Evolutionary conservation across 2,888 invertebrate genomes (phyloP).

Genomic region (Epiperipatus broadwayi): DNA sequence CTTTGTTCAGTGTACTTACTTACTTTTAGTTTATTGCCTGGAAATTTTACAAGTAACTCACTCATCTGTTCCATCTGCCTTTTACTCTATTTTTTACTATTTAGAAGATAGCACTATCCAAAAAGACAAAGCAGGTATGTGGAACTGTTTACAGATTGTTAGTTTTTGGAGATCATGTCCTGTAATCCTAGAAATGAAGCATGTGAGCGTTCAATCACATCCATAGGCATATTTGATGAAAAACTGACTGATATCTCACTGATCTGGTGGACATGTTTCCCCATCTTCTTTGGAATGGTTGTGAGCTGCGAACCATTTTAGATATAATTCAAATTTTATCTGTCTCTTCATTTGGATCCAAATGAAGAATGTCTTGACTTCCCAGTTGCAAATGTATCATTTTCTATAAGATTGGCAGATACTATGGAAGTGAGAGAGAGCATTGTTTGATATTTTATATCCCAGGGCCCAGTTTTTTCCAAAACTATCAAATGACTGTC

Average conservation of each 20-base stretch:
- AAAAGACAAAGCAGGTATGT: constrained; percentile 77
- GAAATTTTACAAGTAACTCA: constrained; percentile 61
- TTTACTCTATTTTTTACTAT: constrained; percentile 81
- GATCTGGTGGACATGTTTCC: constrained; percentile 76
- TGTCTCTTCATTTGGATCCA: constrained; percentile 52
- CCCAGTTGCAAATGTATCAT: constrained; percentile 63
- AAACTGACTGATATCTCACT: constrained; percentile 76
- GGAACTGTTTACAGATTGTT: constrained; percentile 96
- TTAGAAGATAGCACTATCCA: constrained; percentile 73
- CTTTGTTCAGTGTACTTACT: constrained; percentile 88
- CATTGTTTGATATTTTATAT: no score
- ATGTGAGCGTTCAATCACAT: constrained; percentile 96
- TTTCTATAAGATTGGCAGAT: constrained; percentile 72
- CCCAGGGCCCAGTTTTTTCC: no score
- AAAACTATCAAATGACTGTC: no score
- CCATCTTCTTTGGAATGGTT: constrained; percentile 87
- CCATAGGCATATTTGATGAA: constrained; percentile 74
- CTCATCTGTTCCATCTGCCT: constrained; percentile 26
- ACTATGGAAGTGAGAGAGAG: constrained; percentile 77
- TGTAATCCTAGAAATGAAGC: no score
- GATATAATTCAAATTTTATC: constrained; percentile 81
- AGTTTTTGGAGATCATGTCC: no score
- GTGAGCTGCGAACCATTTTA: constrained; percentile 79
- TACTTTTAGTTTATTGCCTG: constrained; percentile 86
- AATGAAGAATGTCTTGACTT: constrained; percentile 76